Base-by-base conservation (phyloP, 92 coral and sea anemone genomes). In the Ricordea florida region DNA sequence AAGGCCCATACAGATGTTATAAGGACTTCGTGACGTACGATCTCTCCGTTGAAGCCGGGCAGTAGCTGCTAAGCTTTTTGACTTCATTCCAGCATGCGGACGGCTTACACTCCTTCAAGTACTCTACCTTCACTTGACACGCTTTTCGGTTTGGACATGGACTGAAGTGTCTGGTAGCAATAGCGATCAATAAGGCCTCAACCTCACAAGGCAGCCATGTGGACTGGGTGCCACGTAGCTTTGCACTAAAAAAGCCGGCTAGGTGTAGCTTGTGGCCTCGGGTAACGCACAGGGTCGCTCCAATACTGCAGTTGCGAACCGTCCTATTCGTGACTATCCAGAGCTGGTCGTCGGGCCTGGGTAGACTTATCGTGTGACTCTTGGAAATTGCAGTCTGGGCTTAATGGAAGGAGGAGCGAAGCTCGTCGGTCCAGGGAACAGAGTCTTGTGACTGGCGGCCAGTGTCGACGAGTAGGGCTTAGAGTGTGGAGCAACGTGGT, bases 161-260 rank as follows among this genome's bases (percentile, higher is more conserved):
- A 11, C 53, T 38, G 53, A 63, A 63, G 16, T 63, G 71, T 16
- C 41, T 63, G 52, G 55, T 41, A 21, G 53, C 71, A 18, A 6
- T n/a, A 1, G 71, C 53, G 2, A 63, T 63, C 2, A 28, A 9
- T 0, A 38, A n/a, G 8, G 55, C 71, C 53, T 63, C 55, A 0
- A 63, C 33, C 35, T 63, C 53, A 17, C 71, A 7, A 1, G 53
- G 71, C 13, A 38, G 20, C 71, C 30, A 22, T 3, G 52, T 4
- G 0, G 30, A 0, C 24, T 63, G 71, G 0, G 30, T 10, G 0
- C 34, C 34, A 1, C 33, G 55, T 7, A 63, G 56, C 18, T 17
- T 40, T 0, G 71, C 55, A 20, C 33, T 61, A 9, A 58, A 58
- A 16, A 30, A 31, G 8, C 45, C 29, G 15, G 57, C 33, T 21